A percentile compares a stretch with the other conserved stretches of the same genome.
Evolutionary conservation across 2,113 vertebrate genomes (phyloP).

Genomic region (Pseudorectes ferrugineus): DNA sequence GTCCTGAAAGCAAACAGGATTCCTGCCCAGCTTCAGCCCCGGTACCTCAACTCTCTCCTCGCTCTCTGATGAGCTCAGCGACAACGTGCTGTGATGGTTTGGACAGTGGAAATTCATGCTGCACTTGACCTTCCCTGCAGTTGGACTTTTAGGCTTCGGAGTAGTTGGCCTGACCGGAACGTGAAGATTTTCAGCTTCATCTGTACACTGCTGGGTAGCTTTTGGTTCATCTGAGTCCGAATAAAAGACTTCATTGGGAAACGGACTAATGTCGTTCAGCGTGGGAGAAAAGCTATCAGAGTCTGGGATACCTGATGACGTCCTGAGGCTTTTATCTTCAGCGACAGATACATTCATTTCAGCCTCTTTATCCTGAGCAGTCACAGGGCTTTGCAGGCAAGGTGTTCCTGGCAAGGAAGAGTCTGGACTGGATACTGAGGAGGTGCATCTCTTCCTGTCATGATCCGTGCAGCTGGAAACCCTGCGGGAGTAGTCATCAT

Average conservation of each 20-base stretch:
- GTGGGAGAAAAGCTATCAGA: background rate
- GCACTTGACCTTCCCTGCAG: slow-evolving; percentile 34
- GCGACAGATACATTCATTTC: background rate
- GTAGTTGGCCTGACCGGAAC: slow-evolving; percentile 56
- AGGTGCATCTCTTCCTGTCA: slow-evolving; percentile 71
- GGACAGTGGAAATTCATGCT: slow-evolving; percentile 46
- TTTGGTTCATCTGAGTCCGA: background rate
- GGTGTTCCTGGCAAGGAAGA: background rate
- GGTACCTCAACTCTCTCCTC: slow-evolving; percentile 62
- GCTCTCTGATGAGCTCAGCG: slow-evolving; percentile 69
- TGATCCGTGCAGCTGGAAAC: slow-evolving; percentile 71
- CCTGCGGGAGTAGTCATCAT: slow-evolving; percentile 92
- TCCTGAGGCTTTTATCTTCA: background rate
- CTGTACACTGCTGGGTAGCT: background rate
- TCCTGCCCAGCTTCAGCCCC: slow-evolving; percentile 34
- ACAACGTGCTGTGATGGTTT: slow-evolving; percentile 59
- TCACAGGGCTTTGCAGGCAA: background rate
- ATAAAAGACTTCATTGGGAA: slow-evolving; percentile 58
- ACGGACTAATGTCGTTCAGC: background rate
- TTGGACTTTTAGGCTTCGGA: slow-evolving; percentile 75
- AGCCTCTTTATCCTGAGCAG: background rate
- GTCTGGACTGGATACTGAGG: slow-evolving; percentile 21
- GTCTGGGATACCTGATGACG: background rate
- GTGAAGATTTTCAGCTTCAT: background rate
- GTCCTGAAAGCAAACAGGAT: slow-evolving; percentile 58